Conservation (phyloP, 1,140 invertebrate species). For the Bacillus rossius region DNA sequence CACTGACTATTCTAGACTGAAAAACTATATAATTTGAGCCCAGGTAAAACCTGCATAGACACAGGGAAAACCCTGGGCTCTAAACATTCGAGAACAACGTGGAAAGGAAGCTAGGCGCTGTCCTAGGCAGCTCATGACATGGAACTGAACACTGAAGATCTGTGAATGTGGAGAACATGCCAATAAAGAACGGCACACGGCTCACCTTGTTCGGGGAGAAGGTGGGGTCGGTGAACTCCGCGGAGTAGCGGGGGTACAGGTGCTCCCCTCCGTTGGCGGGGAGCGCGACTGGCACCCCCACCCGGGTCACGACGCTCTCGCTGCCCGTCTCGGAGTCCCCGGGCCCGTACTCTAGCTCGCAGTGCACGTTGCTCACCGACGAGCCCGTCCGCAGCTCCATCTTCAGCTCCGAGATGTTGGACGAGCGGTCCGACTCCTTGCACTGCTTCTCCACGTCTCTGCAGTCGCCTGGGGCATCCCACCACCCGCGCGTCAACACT, state of each 20-base stretch:
- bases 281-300: constrained; percentile 49
- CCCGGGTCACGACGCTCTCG: constrained; percentile 44
- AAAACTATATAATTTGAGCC: no score
- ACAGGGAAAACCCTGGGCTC: no score
- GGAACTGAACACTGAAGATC: no score
- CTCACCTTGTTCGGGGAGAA: constrained; percentile 62
- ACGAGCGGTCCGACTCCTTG: constrained; percentile 81
- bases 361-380: constrained; percentile 64
- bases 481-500: no score
- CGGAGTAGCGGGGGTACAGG: constrained; percentile 68
- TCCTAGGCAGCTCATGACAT: no score
- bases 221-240: constrained; percentile 77
- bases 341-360: constrained; percentile 49
- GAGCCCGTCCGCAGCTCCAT: constrained; percentile 79
- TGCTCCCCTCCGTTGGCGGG: constrained; percentile 53
- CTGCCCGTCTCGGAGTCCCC: constrained; percentile 45
- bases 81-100: no score
- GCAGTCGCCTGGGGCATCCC: background rate
- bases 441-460: constrained; percentile 68
- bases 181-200: no score
- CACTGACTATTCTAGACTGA: no score
- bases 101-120: no score
- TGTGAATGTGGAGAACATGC: no score
- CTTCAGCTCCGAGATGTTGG: constrained; percentile 87
- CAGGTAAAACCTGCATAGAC: no score